These are phyloP conservation scores for Oxyruncus cristatus DNA, from an alignment of 2,113 vertebrate genomes.

Conservation along the genomic window DNA sequence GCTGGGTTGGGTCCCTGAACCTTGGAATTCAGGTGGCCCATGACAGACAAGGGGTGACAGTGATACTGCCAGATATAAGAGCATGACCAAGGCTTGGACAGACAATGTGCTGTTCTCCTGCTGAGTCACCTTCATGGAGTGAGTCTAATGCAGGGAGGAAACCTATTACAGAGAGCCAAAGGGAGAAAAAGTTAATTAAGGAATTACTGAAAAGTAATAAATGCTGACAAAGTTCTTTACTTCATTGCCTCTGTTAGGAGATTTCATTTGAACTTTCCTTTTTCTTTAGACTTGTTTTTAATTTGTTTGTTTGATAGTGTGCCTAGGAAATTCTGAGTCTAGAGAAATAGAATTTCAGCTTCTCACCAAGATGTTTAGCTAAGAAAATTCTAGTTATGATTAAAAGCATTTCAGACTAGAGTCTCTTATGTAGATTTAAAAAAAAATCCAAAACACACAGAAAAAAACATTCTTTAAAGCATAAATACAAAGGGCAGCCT, in stretches of 20 bases:
- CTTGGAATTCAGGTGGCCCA: rapidly evolving
- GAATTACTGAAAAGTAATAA: background rate
- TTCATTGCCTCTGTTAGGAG: background rate
- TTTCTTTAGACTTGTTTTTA: background rate
- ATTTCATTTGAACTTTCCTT: background rate
- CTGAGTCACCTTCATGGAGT: background rate
- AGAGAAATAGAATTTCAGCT: background rate
- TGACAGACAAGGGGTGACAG: background rate
- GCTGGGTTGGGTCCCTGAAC: background rate
- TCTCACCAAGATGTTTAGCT: background rate
- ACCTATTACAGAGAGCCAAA: background rate
- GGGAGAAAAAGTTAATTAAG: background rate
- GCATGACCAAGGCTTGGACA: background rate
- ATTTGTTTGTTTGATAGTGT: background rate
- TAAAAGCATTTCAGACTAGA: background rate
- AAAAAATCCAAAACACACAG: background rate
- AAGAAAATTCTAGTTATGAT: background rate
- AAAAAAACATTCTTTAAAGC: background rate
- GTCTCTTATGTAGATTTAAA: background rate
- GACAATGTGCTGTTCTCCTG: background rate
- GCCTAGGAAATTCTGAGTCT: background rate
- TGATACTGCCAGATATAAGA: background rate
- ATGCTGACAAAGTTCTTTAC: background rate
- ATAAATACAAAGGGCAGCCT: background rate
- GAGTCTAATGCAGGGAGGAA: background rate